Conservation (phyloP, 2,113 vertebrate genomes). For the Anas platyrhynchos region DNA sequence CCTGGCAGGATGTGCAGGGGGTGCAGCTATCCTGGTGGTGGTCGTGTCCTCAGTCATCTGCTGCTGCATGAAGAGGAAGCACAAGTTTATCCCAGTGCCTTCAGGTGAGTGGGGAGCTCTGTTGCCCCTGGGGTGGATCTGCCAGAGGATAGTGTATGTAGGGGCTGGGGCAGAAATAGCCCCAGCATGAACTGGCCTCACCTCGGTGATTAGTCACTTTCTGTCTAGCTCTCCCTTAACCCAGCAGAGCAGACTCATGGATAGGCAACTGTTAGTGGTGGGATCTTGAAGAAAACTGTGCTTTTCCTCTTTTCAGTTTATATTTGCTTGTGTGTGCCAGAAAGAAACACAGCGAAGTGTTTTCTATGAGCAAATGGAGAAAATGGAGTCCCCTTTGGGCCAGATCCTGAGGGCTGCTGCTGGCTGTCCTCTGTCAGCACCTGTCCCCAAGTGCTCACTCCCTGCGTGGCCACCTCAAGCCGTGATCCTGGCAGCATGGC, state of each 20-base stretch:
- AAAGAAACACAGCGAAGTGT: not conserved
- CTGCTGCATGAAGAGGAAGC: constrained; percentile 66
- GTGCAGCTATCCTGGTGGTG: constrained; percentile 2
- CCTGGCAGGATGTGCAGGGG: constrained; percentile 39
- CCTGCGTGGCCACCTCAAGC: not conserved
- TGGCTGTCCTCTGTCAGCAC: not conserved
- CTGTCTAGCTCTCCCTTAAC: not conserved
- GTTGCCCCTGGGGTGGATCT: fast-evolving
- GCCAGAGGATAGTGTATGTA: not conserved
- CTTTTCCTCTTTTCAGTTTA: not conserved
- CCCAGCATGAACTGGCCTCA: not conserved
- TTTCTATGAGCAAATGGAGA: not conserved
- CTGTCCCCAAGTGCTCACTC: not conserved
- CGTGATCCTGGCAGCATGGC: not conserved
- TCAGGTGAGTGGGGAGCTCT: constrained; percentile 47
- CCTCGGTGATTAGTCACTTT: not conserved
- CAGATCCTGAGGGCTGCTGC: not conserved
- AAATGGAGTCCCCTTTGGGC: not conserved
- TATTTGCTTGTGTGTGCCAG: not conserved
- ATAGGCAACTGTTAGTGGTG: not conserved
- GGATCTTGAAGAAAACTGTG: not conserved
- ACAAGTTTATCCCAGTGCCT: constrained; percentile 63
- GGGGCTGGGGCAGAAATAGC: not conserved
- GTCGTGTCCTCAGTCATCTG: constrained; percentile 48
- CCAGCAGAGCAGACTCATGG: not conserved